Evolutionary conservation across 2,113 vertebrate species (phyloP), one percentile per base, ranked within the genome.

Genomic region (Ptychochromis oligacanthus): DNA sequence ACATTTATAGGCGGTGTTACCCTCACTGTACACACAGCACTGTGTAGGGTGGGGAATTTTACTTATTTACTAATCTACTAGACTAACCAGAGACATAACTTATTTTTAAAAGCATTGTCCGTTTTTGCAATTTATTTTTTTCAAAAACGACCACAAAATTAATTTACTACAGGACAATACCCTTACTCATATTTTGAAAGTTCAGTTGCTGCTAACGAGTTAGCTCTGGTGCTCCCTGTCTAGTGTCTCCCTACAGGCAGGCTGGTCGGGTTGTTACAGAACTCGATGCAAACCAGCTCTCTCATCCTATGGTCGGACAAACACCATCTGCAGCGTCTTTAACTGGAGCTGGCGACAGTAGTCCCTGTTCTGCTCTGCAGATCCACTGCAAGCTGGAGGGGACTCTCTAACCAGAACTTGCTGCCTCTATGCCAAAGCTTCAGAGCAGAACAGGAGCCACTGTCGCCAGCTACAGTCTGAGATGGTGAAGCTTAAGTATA

Each of bases 1-100:
- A 52, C 65, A 17, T 52, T 72, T 52, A 31, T 72, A 72, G 28
- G 17, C 17, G 31, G 26, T 17, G 28, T 72, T 72, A 18, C 0
- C 26, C 65, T 52, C 46, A 52, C 65, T 9, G 2, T 72, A 52
- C 26, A 72, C 4, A 54, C 17, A 20, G 65, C 24, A 18, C 46
- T n/a, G 0, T 46, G 49, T 1, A 72, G 46, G 26, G 26, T 54
- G 0, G 52, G 67, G 26, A 1, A 0, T 54, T 72, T 31, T 54
- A 0, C 65, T 28, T 24, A 70, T 49, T 70, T 13, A 49, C 46
- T 54, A 72, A 52, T 54, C 46, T 54, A 31, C 6, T 54, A 72
- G 54, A n/a, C 46, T 26, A 34, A 34, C 26, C 26, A 72, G 36
- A 36, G 46, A 34, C 28, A 70, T n/a, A 31, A 13, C n/a, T n/a